Evolutionary conservation across 2,888 invertebrate genomes (phyloP).

Genomic region (Muscina levida): DNA sequence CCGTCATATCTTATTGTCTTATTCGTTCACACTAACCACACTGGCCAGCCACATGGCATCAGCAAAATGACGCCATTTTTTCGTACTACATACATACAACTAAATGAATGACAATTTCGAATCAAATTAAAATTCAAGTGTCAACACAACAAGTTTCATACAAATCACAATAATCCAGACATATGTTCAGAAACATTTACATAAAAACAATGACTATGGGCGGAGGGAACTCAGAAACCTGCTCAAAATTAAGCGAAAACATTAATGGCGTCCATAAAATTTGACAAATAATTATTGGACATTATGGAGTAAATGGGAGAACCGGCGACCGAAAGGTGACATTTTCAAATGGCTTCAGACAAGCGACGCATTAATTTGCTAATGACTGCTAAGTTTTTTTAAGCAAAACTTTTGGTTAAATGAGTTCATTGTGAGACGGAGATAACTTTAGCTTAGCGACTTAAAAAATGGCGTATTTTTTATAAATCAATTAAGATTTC

Average conservation of each 20-base stretch:
- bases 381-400: too few relatives aligned
- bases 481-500: slow-evolving; percentile 25
- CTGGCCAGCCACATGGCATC: neutral
- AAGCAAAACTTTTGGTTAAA: too few relatives aligned
- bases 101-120: neutral
- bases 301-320: slow-evolving; percentile 37
- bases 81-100: too few relatives aligned
- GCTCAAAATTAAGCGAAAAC: slow-evolving; percentile 47
- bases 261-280: slow-evolving; percentile 56
- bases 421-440: too few relatives aligned
- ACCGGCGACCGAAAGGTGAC: slow-evolving; percentile 32
- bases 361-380: neutral
- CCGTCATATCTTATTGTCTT: neutral
- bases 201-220: slow-evolving; percentile 11
- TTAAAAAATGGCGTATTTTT: neutral
- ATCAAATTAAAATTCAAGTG: slow-evolving; percentile 35
- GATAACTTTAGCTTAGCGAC: too few relatives aligned
- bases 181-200: slow-evolving; percentile 13
- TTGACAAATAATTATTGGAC: slow-evolving; percentile 55
- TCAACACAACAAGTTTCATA: slow-evolving; percentile 39
- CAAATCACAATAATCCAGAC: slow-evolving; percentile 16
- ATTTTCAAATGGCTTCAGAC: slow-evolving; percentile 25
- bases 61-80: slow-evolving; percentile 38
- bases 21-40: neutral
- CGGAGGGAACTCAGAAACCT: slow-evolving; percentile 42